Evolutionary conservation across 2,888 invertebrate species (phyloP).

Genomic region (Lithosia quadra): DNA sequence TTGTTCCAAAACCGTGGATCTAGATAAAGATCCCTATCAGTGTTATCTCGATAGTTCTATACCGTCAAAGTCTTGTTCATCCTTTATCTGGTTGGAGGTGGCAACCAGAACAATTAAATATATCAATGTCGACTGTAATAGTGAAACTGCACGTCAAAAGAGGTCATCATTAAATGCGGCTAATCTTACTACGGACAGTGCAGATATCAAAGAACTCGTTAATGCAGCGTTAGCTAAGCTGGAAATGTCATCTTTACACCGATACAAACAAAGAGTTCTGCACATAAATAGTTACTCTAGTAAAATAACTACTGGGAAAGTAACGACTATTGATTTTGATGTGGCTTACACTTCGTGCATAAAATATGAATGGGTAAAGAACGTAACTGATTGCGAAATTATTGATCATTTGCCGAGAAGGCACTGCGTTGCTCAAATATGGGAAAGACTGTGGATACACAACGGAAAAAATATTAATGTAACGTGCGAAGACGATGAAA

Average conservation of each 20-base stretch:
- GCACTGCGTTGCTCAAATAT: slow-evolving; percentile 73
- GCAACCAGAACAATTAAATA: slow-evolving; percentile 60
- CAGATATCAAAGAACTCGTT: slow-evolving; percentile 64
- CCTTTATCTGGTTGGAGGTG: slow-evolving; percentile 64
- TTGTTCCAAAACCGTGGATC: slow-evolving; percentile 66
- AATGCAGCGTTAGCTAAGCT: slow-evolving; percentile 70
- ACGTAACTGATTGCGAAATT: slow-evolving; percentile 71
- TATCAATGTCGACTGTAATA: slow-evolving; percentile 56
- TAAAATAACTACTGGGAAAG: slow-evolving; percentile 70
- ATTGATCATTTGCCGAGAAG: slow-evolving; percentile 74
- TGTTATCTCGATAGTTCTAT: slow-evolving; percentile 60
- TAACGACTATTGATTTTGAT: slow-evolving; percentile 77
- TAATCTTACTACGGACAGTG: slow-evolving; percentile 62
- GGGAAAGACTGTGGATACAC: slow-evolving; percentile 71
- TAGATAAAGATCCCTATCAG: slow-evolving; percentile 46
- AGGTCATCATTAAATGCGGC: slow-evolving; percentile 57
- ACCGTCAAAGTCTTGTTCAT: slow-evolving; percentile 61
- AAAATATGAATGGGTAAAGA: slow-evolving; percentile 76
- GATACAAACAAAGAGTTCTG: slow-evolving; percentile 73
- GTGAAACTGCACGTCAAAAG: slow-evolving; percentile 48
- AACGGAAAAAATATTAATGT: slow-evolving; percentile 73
- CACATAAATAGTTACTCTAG: slow-evolving; percentile 71
- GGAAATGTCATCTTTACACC: slow-evolving; percentile 71
- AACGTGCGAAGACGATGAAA: slow-evolving; percentile 73
- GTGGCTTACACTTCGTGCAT: slow-evolving; percentile 78